Evolutionary conservation across 2,888 invertebrate species (phyloP), one percentile per base, ranked within the genome.

Genomic region (Agrotis exclamationis): DNA sequence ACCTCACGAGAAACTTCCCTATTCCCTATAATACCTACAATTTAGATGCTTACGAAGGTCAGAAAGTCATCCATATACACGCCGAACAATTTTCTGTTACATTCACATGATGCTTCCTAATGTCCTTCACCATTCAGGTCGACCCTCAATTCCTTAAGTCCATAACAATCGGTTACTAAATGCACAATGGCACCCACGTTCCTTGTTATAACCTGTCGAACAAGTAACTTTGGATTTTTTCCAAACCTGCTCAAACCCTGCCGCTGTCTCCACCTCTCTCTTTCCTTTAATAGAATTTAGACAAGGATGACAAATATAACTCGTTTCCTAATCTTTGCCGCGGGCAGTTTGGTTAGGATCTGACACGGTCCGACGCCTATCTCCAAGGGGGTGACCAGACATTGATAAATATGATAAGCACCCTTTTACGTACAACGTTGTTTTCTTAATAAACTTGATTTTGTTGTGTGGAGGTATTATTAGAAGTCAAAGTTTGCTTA

Each of bases 281-380:
- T 87, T 80, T 72, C 63, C 22, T 48, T 58, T 28, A 0, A 9
- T 13, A 76, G 63, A 54, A 0, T 20, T 63, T 28, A 78, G 86
- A 89, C 65, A 80, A 77, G 76, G 88, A 89, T 24, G 47, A 63
- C n/a, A 63, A 54, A 57, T 47, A 54, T 72, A 90, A 93, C 91
- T 85, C 78, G 93, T 93, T 93, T 91, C 82, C 83, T 92, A 93
- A 93, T 93, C 91, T 88, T 91, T 74, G 92, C 94, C 93, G 87
- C 90, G 87, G 90, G 94, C 88, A 90, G 91, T 94, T 94, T 93
- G 90, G 92, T 92, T 92, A 91, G 91, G 91, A 93, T 94, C 89
- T 88, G 93, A 88, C 91, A 94, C 88, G 95, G 93, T 94, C 88
- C 89, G 85, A 93, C 95, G 93, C 94, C 91, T 92, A 80, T 81